phyloP scores from a whole-genome alignment of 2,888 invertebrate species.

The Eretmocerus hayati region DNA sequence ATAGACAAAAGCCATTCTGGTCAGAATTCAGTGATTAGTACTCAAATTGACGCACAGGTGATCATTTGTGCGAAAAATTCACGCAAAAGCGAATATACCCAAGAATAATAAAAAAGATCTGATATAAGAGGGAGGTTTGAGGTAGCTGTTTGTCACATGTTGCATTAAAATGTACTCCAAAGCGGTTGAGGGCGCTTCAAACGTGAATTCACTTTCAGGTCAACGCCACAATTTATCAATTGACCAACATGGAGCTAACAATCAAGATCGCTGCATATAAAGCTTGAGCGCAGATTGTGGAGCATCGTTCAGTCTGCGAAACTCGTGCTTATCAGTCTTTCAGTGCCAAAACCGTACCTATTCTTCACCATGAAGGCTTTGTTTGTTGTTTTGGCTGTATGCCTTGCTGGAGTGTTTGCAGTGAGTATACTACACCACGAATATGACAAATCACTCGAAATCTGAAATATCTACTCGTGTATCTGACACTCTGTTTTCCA shows the following conservation, averaged over 20 bases:
- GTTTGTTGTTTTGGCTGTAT: constrained; percentile 11
- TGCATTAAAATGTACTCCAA: not conserved
- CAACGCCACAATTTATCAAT: constrained; percentile 23
- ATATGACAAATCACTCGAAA: no score
- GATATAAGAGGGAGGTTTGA: no score
- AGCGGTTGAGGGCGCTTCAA: not conserved
- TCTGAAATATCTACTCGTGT: no score
- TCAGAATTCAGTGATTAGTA: no score
- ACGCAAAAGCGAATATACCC: no score
- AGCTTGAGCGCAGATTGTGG: not conserved
- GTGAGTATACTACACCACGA: constrained; percentile 16
- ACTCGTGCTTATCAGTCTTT: not conserved
- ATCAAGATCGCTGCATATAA: not conserved
- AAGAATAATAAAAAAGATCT: no score
- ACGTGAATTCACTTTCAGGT: constrained; percentile 18
- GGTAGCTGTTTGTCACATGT: no score
- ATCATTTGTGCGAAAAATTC: not conserved
- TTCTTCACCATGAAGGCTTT: constrained; percentile 9
- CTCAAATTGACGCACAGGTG: no score
- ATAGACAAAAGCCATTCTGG: no score
- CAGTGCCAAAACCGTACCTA: not conserved
- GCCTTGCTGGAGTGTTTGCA: constrained; percentile 11
- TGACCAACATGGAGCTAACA: constrained; percentile 16
- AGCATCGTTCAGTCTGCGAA: constrained; percentile 10
- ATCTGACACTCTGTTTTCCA: no score